Conservation (phyloP, 2,888 invertebrate genomes). For the Aromia moschata region DNA sequence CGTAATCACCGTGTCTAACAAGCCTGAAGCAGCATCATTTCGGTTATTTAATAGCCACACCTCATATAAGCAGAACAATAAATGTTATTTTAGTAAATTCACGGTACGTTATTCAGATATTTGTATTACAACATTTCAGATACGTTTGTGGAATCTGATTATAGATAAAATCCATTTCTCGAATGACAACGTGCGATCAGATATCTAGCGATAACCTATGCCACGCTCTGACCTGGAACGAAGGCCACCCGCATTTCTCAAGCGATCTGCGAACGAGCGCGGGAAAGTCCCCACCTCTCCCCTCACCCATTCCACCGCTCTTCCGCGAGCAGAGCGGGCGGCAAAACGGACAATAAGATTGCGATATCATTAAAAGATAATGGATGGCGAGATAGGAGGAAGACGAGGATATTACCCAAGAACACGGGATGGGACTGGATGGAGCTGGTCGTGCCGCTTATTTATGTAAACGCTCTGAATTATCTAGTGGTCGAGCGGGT, state of each 20-base stretch:
- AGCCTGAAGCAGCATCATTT: too few species aligned
- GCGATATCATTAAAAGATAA: slow-evolving; percentile 44
- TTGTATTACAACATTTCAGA: too few species aligned
- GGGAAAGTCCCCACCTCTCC: not conserved
- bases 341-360: slow-evolving; percentile 37
- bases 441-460: not conserved
- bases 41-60: too few species aligned
- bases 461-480: not conserved
- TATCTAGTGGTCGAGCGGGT: not conserved
- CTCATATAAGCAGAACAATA: too few species aligned
- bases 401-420: slow-evolving; percentile 9
- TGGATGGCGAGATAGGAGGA: slow-evolving; percentile 32
- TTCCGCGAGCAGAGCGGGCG: slow-evolving; percentile 7
- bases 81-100: too few species aligned
- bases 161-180: too few species aligned
- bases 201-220: not conserved
- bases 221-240: not conserved
- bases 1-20: too few species aligned
- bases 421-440: slow-evolving; percentile 12
- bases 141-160: too few species aligned
- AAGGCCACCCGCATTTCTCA: slow-evolving; percentile 1
- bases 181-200: too few species aligned
- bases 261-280: slow-evolving; percentile 10
- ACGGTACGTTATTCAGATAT: too few species aligned
- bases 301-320: not conserved